These are phyloP conservation scores for Smutsia temminckii DNA, from an alignment of 2,797 vertebrate genomes.

Conservation along the genomic window DNA sequence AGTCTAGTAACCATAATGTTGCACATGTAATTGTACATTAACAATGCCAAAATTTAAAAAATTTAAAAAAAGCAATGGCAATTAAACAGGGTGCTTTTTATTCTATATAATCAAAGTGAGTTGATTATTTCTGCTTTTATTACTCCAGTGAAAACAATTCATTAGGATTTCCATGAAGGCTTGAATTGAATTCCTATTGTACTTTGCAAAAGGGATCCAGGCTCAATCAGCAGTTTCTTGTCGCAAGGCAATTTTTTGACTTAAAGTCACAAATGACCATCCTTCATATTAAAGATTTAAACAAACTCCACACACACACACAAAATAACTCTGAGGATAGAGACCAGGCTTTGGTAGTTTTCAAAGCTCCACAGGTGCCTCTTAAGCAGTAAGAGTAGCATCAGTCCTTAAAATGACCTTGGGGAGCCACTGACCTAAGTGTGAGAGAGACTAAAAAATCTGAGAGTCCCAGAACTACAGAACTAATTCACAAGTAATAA, in stretches of 20 bases:
- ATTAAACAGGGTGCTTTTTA: constrained; percentile 37
- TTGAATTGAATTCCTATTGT: constrained; percentile 17
- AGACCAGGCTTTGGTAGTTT: not conserved
- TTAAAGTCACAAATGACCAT: constrained; percentile 18
- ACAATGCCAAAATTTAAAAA: no score
- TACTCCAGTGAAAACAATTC: constrained; percentile 37
- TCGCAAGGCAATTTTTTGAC: not conserved
- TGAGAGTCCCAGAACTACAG: not conserved
- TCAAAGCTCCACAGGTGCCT: not conserved
- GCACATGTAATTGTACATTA: no score
- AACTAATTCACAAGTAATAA: not conserved
- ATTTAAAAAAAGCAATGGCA: not conserved
- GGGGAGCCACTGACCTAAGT: not conserved
- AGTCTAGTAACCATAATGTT: no score
- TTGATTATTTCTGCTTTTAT: constrained; percentile 50
- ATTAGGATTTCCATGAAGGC: constrained; percentile 46
- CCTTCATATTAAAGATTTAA: not conserved
- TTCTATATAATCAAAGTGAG: constrained; percentile 14
- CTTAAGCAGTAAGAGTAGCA: not conserved
- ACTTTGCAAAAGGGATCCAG: not conserved
- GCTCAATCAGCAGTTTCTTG: not conserved
- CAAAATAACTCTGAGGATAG: not conserved
- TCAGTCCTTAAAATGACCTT: not conserved
- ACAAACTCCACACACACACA: not conserved
- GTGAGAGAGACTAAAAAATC: not conserved